A percentile compares a stretch with the other conserved stretches of the same genome.
Conservation (phyloP, 1,140 invertebrate genomes). For the Caenorhabditis brenneri region DNA sequence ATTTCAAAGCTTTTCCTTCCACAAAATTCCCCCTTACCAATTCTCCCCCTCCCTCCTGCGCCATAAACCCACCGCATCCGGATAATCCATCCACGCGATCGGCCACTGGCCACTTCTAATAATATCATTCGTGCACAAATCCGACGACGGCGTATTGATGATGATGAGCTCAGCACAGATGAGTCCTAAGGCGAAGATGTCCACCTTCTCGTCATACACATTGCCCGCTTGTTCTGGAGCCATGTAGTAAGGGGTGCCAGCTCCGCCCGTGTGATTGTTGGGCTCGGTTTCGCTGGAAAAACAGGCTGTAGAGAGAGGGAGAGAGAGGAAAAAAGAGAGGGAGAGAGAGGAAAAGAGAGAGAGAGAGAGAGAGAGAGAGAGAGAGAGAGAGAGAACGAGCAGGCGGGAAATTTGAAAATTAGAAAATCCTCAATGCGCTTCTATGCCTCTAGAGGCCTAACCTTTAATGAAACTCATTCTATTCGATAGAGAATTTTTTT, state of each 20-base stretch:
- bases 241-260: neutral
- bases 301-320: too few species aligned
- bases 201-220: neutral
- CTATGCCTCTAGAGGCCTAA: too few species aligned
- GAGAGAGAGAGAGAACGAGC: too few species aligned
- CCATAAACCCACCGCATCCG: neutral
- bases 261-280: neutral
- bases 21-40: neutral
- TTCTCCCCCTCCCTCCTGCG: neutral
- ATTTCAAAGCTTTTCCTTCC: neutral
- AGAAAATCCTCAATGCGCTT: too few species aligned
- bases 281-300: neutral
- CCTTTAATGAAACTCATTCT: too few species aligned
- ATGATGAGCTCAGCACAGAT: neutral
- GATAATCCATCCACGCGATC: neutral
- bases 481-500: neutral
- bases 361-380: too few species aligned
- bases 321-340: too few species aligned
- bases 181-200: neutral
- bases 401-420: too few species aligned
- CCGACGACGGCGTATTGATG: neutral
- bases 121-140: neutral
- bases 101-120: neutral
- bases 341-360: too few species aligned
- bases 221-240: neutral